Conservation (phyloP, 1,140 invertebrate genomes). For the Hermetia illucens region DNA sequence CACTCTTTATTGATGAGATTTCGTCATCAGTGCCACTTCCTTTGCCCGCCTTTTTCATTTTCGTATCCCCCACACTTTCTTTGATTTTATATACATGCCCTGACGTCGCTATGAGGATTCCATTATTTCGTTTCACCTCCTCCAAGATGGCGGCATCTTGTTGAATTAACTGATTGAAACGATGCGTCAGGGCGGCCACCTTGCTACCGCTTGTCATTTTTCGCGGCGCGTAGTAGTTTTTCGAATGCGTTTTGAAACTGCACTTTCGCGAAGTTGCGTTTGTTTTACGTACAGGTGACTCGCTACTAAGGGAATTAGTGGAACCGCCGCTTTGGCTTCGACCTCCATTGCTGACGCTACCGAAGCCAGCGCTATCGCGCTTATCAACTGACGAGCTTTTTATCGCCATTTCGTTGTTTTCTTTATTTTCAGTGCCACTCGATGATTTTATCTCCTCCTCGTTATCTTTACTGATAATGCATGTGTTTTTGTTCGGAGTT, state of each 20-base stretch:
- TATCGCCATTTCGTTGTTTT: constrained; percentile 1
- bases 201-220: constrained; percentile 14
- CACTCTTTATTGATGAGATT: too few relatives aligned
- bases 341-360: neutral
- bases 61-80: too few relatives aligned
- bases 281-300: neutral
- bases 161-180: constrained; percentile 33
- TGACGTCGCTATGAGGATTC: constrained; percentile 18
- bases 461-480: constrained; percentile 17
- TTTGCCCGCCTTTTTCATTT: too few relatives aligned
- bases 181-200: constrained; percentile 33
- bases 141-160: constrained; percentile 24
- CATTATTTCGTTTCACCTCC: constrained; percentile 29
- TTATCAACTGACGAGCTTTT: neutral
- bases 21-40: too few relatives aligned
- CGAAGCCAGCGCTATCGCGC: neutral
- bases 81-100: constrained; percentile 25
- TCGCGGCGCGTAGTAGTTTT: constrained; percentile 7
- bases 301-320: neutral
- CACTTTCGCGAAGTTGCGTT: constrained; percentile 19
- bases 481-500: constrained; percentile 5
- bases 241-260: constrained; percentile 28
- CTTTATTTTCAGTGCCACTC: constrained; percentile 10
- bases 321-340: constrained; percentile 1
- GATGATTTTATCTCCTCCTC: constrained; percentile 13